Evolutionary conservation across 2,888 invertebrate species (phyloP), one percentile per base, ranked within the genome.

Genomic region (Eucera pruinosa): DNA sequence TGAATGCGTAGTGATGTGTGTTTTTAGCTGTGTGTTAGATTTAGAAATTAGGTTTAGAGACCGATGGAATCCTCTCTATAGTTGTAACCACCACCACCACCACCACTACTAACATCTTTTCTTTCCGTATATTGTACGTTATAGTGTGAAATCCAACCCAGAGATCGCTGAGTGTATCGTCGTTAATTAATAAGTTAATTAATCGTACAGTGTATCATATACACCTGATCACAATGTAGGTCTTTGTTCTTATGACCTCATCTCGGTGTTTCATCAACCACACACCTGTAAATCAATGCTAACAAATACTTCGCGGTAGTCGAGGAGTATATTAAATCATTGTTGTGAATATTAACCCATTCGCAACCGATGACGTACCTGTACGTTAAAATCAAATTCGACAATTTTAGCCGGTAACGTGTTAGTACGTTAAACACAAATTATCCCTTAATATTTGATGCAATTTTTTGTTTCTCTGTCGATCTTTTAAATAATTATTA

Each of bases 1-100:
- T 13, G 80, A 80, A 85, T 86, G 84, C 78, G 60, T 68, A 68
- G 70, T 76, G 65, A 9, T 62, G 64, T 54, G 15, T 68, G 61
- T 73, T 36, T 58, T 76, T 85, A 82, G 83, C 65, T 87, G 83
- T 87, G 83, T 86, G 57, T 72, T 85, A 85, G 60, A 78, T 55
- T 52, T 86, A 86, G 83, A 61, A 25, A n/a, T 33, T 70, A 74
- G 74, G 70, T 66, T 70, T 82, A 81, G 81, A 78, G 20, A 25
- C 20, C 30, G 43, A 41, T 58, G 65, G 18, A 23, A n/a, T 9
- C 23, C 13, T 27, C n/a, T 50, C 36, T 23, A 18, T 78, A 69
- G 79, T 27, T 69, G 64, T 58, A 27, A 55, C 4, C 57, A 55
- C 30, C 41, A 43, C 18, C n/a, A 33, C 25, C n/a, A 33, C n/a